Base-by-base conservation (phyloP, 1,140 invertebrate genomes). In the Ganaspis sp. region DNA sequence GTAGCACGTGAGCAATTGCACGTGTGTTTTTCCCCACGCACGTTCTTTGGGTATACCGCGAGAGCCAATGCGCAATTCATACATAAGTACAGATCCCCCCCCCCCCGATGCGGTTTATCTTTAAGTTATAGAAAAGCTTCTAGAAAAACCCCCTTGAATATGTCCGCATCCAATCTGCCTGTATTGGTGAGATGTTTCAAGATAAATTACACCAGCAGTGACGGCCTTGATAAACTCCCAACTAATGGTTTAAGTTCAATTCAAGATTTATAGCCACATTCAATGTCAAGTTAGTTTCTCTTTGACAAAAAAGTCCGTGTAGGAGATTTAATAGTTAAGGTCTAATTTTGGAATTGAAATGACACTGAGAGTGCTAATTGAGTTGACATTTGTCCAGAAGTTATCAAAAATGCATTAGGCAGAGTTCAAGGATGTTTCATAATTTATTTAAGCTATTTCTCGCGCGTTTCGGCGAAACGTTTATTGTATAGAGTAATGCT, bases 1-100 rank as follows among this genome's bases (percentile, higher is more conserved):
- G 79, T 49, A 64, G 75, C 84, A 82, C 83, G 82, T 83, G 72
- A 84, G 64, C 83, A 78, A 83, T 70, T 78, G 81, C 38, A 71
- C 45, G 70, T 74, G 81, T 82, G 77, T 75, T 75, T 81, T 78
- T 75, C 70, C 45, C 64, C 40, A 29, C 58, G 15, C 58, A 23
- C 21, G 21, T 49, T 49, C n/a, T 17, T 49, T 49, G 6, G 9
- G 19, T 49, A 17, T 45, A 54, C n/a, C 17, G 8, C 19, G 53
- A 9, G 53, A 19, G n/a, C 21, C 26, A 54, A 54, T 23, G 53
- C 19, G 58, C 58, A 49, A 49, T 49, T n/a, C 45, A n/a, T n/a
- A 49, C 45, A 17, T n/a, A 17, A 8, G 5, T 17, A n/a, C 12
- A n/a, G 11, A 1, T 4, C 15, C n/a, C 17, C 8, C 45, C 45